phyloP scores from a whole-genome alignment of 2,888 invertebrate species.

The Trichopria drosophilae region DNA sequence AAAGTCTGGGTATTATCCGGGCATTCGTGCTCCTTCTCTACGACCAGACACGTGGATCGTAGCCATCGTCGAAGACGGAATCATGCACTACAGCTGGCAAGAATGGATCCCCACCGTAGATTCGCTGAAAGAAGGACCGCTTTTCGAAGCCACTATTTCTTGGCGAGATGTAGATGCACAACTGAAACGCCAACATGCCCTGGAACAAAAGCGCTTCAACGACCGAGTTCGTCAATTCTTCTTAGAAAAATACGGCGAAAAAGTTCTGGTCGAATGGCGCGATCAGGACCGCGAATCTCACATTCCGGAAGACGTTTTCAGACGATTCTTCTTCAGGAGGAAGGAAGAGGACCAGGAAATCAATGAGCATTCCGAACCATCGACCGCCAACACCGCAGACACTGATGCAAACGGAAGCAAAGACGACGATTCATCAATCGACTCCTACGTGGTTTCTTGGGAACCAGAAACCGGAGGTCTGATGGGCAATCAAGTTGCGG shows the following conservation, averaged over 20 bases:
- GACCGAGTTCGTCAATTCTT: constrained; percentile 50
- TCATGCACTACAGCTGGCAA: constrained; percentile 50
- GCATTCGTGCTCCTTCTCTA: constrained; percentile 41
- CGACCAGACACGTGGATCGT: constrained; percentile 51
- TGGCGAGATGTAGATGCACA: constrained; percentile 50
- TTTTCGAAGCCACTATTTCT: constrained; percentile 53
- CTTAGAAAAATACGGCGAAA: constrained; percentile 50
- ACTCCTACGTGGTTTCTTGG: constrained; percentile 54
- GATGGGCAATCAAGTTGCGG: constrained; percentile 55
- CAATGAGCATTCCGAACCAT: constrained; percentile 41
- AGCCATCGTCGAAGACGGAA: constrained; percentile 47
- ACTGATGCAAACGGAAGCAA: constrained; percentile 26
- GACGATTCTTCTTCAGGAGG: constrained; percentile 50
- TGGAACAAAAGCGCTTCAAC: constrained; percentile 49
- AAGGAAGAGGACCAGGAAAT: constrained; percentile 40
- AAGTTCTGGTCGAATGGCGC: constrained; percentile 49
- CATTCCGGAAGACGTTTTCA: constrained; percentile 50
- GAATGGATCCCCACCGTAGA: constrained; percentile 52
- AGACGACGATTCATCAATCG: constrained; percentile 29
- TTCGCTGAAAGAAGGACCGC: constrained; percentile 48
- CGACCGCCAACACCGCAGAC: constrained; percentile 35
- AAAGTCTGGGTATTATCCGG: constrained; percentile 47
- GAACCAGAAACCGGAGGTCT: constrained; percentile 54
- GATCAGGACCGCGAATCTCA: constrained; percentile 45
- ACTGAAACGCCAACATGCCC: constrained; percentile 44